These are phyloP conservation scores for Lutjanus argentimaculatus DNA, from an alignment of 2,797 vertebrate species.

Conservation along the genomic window DNA sequence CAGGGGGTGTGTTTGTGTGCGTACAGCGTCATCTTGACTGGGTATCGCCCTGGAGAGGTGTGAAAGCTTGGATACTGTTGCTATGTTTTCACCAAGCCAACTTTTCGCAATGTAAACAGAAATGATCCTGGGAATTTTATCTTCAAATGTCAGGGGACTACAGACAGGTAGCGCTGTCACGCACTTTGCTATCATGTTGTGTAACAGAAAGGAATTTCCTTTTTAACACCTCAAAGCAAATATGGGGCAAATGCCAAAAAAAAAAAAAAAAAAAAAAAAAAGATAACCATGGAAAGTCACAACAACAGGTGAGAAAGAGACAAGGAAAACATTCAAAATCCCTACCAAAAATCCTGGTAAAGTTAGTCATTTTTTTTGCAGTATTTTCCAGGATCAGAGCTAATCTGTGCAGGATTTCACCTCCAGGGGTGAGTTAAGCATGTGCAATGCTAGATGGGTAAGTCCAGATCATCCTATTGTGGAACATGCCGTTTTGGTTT, in stretches of 20 bases:
- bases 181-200: slow-evolving; percentile 18
- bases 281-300: slow-evolving; percentile 15
- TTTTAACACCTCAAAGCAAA: neutral
- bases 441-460: slow-evolving; percentile 38
- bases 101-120: slow-evolving; percentile 66
- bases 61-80: slow-evolving; percentile 74
- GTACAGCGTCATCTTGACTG: neutral
- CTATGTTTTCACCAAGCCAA: slow-evolving; percentile 70
- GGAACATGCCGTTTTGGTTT: slow-evolving; percentile 37
- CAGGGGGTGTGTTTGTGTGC: slow-evolving; percentile 32
- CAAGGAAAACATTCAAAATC: slow-evolving; percentile 18
- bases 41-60: slow-evolving; percentile 56
- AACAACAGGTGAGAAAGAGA: neutral
- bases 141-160: slow-evolving; percentile 60
- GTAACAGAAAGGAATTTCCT: slow-evolving; percentile 64
- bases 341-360: neutral
- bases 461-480: slow-evolving; percentile 53
- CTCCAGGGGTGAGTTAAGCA: slow-evolving; percentile 15
- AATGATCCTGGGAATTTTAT: slow-evolving; percentile 66
- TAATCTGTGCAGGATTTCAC: slow-evolving; percentile 27
- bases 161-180: slow-evolving; percentile 50
- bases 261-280: neutral
- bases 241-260: neutral
- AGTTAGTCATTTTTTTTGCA: neutral
- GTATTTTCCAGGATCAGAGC: slow-evolving; percentile 39